Evolutionary conservation across 2,113 vertebrate species (phyloP).

Genomic region (Centropus unirufus): DNA sequence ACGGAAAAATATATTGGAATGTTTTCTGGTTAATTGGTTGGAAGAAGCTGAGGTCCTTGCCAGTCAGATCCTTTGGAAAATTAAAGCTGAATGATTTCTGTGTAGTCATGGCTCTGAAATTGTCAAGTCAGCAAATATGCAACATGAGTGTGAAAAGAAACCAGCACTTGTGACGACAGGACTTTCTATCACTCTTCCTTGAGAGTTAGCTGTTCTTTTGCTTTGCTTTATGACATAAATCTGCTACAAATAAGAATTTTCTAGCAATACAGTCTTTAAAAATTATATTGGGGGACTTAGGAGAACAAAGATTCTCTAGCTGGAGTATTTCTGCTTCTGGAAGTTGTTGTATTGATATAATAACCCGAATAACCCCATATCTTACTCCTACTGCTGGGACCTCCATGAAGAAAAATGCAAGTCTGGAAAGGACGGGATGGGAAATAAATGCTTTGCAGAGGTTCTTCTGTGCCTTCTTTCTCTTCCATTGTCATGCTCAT

Average conservation of each 20-base stretch:
- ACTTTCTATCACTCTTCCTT: conserved; percentile 54
- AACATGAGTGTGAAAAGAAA: background rate
- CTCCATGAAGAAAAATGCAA: background rate
- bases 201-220: background rate
- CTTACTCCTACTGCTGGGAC: background rate
- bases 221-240: background rate
- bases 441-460: background rate
- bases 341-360: background rate
- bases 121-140: conserved; percentile 32
- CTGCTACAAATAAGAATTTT: background rate
- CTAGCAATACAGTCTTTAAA: background rate
- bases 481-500: background rate
- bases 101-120: conserved; percentile 43
- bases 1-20: conserved; percentile 14
- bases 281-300: background rate
- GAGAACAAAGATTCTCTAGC: background rate
- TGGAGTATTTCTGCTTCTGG: background rate
- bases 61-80: conserved; percentile 51
- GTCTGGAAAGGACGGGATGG: background rate
- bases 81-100: conserved; percentile 54
- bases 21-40: conserved; percentile 57
- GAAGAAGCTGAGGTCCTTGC: conserved; percentile 30
- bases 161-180: conserved; percentile 26
- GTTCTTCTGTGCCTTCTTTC: background rate
- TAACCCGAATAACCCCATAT: background rate